Base-by-base conservation (phyloP, 1,140 invertebrate species). In the Drosophila pachea region DNA sequence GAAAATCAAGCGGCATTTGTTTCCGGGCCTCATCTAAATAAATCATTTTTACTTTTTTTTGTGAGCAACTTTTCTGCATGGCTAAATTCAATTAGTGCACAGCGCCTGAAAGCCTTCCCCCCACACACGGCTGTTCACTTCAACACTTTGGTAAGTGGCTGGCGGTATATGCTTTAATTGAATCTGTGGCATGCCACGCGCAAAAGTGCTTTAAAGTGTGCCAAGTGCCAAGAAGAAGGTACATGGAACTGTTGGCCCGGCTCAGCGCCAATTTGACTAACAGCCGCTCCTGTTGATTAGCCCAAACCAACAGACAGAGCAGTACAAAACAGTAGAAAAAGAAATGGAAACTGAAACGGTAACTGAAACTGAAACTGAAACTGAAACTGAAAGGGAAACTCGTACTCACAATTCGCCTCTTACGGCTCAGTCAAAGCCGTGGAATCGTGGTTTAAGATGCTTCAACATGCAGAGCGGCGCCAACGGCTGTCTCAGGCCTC, bases 11-110 rank as follows among this genome's bases (percentile, higher is more conserved):
- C 2, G 29, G 9, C 29, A 11, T 32, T 49, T 7, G 11, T 11
- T 49, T 43, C 6, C 7, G 11, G 32, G 56, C 56, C 42, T 47
- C 55, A 60, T 56, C 45, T 65, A 43, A 63, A 78, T 74, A 50
- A 79, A 75, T 79, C 63, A 76, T 71, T 56, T 60, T 68, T 65
- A 1, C 3, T 59, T 32, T 53, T 70, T 59, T 58, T 38, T 70
- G 55, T 70, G 61, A 65, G 68, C 50, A 50, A 49, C 42, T 65
- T 64, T 70, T 70, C 54, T 59, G 48, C 43, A 56, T 55, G 62
- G 55, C 7, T 31, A 61, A 55, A 75, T 73, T 72, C 73, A 79
- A 78, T 78, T 78, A 68, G 56, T 61, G 53, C 42, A 36, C 45
- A 42, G 22, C n/a, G n/a, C 43, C 67, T 38, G 22, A 61, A 40